Base-by-base conservation (phyloP, 2,888 invertebrate species). In the Griposia aprilina region DNA sequence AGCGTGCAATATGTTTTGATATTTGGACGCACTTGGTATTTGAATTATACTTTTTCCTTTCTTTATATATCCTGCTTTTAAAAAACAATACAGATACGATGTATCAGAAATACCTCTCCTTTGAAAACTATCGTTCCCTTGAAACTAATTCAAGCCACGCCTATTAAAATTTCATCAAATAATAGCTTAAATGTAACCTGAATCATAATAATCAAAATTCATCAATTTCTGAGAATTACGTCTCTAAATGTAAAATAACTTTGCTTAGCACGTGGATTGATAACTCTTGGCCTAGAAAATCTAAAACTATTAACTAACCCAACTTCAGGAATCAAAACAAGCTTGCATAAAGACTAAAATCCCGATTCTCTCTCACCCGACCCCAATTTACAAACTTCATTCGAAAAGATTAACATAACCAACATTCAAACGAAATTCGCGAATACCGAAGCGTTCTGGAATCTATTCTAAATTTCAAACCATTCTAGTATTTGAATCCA, bases 401-500 rank as follows among this genome's bases (percentile, higher is more conserved):
- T 50, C 66, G 66, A 76, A 85, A 86, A 84, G 81, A 86, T 84
- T 86, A 79, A 80, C 82, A 86, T 78, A 82, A 71, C 83, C 78
- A 76, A 80, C 70, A 83, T 85, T 80, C 85, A 82, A 78, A 87
- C 75, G 57, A 85, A 80, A 80, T 74, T 66, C 76, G 59, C 50
- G 74, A 87, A 81, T 76, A 30, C 68, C 78, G 70, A 80, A 74
- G 74, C 69, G 72, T 78, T 79, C 63, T 63, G 41, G 72, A 83
- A 87, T 87, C 69, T 70, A 81, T 84, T 84, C 78, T 84, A 76
- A 77, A 82, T 82, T 82, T 81, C 72, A 73, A 84, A 78, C 81
- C 72, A 76, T 85, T 85, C 82, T 82, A 84, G 80, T 82, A 87
- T 87, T 87, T 59, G 76, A 82, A 87, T 77, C 66, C 57, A 77